phyloP scores from a whole-genome alignment of 2,888 invertebrate species.

The Schizotus pectinicornis region DNA sequence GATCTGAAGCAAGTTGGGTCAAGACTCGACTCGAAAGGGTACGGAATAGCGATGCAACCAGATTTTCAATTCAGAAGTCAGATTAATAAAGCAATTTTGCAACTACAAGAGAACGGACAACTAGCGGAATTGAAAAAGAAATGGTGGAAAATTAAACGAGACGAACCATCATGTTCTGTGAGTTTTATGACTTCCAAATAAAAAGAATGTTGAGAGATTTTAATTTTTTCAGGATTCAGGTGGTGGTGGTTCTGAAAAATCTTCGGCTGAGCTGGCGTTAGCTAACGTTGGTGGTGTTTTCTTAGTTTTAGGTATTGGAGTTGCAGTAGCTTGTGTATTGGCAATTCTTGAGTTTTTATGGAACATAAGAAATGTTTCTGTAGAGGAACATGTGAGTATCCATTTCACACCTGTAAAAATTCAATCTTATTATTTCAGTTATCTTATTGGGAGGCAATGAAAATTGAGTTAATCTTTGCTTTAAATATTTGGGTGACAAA shows the following conservation, averaged over 20 bases:
- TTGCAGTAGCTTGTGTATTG: conserved; percentile 72
- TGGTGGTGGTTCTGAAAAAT: not conserved
- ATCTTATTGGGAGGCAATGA: conserved; percentile 71
- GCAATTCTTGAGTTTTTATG: conserved; percentile 84
- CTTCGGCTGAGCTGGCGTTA: conserved; percentile 66
- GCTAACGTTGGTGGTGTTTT: conserved; percentile 92
- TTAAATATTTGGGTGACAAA: conserved; percentile 75
- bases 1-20: conserved; percentile 82
- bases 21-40: conserved; percentile 87
- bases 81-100: conserved; percentile 88
- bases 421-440: conserved; percentile 70
- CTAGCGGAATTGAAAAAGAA: conserved; percentile 81
- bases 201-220: not conserved
- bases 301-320: conserved; percentile 79
- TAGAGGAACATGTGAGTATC: conserved; percentile 74
- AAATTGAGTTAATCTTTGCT: conserved; percentile 73
- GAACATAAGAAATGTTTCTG: conserved; percentile 79
- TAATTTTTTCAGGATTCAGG: not conserved
- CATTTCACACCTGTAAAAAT: not conserved
- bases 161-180: conserved; percentile 47
- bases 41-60: conserved; percentile 90
- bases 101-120: conserved; percentile 87
- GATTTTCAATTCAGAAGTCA: conserved; percentile 78
- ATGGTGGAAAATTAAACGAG: conserved; percentile 85
- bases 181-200: conserved; percentile 9